Evolutionary conservation across 1,140 invertebrate species (phyloP).

Genomic region (Penaeus vannamei): DNA sequence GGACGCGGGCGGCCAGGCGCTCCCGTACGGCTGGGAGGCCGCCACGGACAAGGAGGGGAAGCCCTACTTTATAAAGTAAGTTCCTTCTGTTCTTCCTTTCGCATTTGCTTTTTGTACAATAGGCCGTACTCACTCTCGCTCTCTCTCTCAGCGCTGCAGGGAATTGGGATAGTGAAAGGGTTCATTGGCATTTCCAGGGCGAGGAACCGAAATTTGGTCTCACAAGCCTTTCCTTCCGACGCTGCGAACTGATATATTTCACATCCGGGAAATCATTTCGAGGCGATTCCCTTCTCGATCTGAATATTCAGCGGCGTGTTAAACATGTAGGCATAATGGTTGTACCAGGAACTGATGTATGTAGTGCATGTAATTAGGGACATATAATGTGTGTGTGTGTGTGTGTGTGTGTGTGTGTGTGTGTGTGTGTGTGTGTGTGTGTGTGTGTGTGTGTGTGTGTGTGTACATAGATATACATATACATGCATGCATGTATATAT

Average conservation of each 20-base stretch:
- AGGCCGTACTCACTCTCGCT: not conserved
- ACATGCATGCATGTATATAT: no score
- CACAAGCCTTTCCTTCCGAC: not conserved
- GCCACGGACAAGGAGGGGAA: constrained; percentile 84
- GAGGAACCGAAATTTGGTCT: not conserved
- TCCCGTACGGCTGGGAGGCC: constrained; percentile 92
- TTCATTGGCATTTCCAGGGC: no score
- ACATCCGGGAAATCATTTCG: no score
- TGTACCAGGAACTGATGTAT: not conserved
- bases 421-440: no score
- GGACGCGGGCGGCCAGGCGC: constrained; percentile 73
- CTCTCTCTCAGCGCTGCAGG: not conserved
- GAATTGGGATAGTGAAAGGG: no score
- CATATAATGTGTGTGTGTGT: no score
- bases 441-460: no score
- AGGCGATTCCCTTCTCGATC: not conserved
- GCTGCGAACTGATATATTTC: no score
- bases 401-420: no score
- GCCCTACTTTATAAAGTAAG: constrained; percentile 92
- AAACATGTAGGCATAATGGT: not conserved
- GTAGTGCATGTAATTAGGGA: not conserved
- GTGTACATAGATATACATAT: no score
- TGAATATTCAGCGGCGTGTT: not conserved
- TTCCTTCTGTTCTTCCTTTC: constrained; percentile 64
- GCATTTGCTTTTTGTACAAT: not conserved